Evolutionary conservation across 2,113 vertebrate species (phyloP).

Genomic region (Illadopsis cleaveri): DNA sequence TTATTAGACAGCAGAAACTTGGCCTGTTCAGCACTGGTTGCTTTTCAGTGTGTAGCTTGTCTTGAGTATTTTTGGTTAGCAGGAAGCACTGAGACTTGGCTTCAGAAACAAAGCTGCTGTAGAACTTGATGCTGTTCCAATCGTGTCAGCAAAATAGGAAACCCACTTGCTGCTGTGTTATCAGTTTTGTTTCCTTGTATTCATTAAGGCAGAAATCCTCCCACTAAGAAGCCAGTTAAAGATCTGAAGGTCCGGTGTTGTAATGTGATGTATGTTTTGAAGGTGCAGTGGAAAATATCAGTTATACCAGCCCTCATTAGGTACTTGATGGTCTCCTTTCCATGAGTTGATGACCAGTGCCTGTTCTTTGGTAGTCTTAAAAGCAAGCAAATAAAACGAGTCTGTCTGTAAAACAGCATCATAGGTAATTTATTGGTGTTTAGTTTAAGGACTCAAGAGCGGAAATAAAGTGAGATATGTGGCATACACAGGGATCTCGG

Average conservation of each 20-base stretch:
- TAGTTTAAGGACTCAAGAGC: not conserved
- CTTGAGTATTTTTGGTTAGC: slow-evolving; percentile 27
- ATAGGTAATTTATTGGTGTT: not conserved
- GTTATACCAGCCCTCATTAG: not conserved
- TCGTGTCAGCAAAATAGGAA: slow-evolving; percentile 43
- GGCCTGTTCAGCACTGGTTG: not conserved
- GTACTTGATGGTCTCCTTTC: not conserved
- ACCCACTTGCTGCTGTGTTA: slow-evolving; percentile 30
- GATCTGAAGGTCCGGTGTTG: not conserved
- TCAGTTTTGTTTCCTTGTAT: slow-evolving; percentile 21
- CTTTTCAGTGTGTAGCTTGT: not conserved
- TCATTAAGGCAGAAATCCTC: slow-evolving; percentile 26
- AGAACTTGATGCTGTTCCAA: slow-evolving; percentile 20
- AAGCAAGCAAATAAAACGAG: not conserved
- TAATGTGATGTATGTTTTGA: not conserved
- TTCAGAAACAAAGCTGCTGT: slow-evolving; percentile 2
- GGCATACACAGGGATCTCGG: not conserved
- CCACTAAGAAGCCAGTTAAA: slow-evolving; percentile 1
- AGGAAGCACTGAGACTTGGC: slow-evolving; percentile 14
- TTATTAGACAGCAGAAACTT: slow-evolving; percentile 40
- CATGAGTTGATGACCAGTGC: not conserved
- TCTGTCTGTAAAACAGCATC: not conserved
- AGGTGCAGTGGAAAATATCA: not conserved
- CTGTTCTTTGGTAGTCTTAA: not conserved
- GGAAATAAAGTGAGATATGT: not conserved